These are phyloP conservation scores for Botia almorhae DNA, from an alignment of 2,797 vertebrate genomes.

Conservation along the genomic window DNA sequence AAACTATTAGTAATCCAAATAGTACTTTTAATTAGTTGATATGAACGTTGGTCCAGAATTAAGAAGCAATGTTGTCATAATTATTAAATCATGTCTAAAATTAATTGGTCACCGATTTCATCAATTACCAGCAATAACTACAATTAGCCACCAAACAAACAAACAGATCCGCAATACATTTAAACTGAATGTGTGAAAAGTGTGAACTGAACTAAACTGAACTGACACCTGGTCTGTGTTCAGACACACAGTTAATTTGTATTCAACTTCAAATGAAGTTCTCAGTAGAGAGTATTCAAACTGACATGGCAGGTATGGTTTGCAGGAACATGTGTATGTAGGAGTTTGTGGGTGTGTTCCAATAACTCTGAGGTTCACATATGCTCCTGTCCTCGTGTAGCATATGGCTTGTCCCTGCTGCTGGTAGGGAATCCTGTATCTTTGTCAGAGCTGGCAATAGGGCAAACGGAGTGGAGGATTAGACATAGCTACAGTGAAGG, in stretches of 20 bases:
- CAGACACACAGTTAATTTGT: neutral
- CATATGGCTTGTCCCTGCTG: constrained; percentile 56
- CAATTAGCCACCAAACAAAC: neutral
- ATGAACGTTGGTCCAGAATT: neutral
- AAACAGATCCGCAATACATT: neutral
- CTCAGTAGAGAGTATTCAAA: neutral
- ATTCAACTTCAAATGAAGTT: neutral
- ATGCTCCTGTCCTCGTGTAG: constrained; percentile 50
- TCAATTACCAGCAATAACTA: neutral
- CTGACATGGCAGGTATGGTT: constrained; percentile 14
- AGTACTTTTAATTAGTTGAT: neutral
- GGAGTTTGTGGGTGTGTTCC: constrained; percentile 19
- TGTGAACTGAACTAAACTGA: neutral
- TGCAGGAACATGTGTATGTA: constrained; percentile 25
- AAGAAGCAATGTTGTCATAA: neutral
- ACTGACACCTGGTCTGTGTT: neutral
- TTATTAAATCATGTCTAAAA: neutral
- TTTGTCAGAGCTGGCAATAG: constrained; percentile 50
- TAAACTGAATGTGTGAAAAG: neutral
- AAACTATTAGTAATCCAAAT: neutral
- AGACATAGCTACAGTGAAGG: constrained; percentile 18
- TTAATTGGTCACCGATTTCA: neutral
- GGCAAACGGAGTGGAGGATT: constrained; percentile 15
- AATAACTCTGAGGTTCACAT: constrained; percentile 38
- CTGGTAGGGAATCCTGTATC: constrained; percentile 57